Conservation (phyloP, 1,140 invertebrate species). For the Drosophila nigromelanica region DNA sequence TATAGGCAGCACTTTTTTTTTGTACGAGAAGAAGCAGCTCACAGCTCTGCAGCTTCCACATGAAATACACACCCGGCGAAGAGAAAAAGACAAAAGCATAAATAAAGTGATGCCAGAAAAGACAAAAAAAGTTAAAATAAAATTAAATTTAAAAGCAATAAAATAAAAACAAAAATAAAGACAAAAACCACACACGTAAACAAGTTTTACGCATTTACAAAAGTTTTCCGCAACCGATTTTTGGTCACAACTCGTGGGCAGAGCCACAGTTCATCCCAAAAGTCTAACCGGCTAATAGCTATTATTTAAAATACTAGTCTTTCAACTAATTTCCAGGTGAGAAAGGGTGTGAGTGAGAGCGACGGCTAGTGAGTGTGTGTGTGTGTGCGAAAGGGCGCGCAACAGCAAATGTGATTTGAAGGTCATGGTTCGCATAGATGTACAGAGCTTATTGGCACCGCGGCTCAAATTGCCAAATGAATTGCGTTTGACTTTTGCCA, state of each 20-base stretch:
- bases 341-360: not conserved
- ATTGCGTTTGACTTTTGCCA: constrained; percentile 13
- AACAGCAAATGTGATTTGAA: constrained; percentile 35
- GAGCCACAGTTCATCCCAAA: constrained; percentile 13
- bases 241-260: constrained; percentile 21
- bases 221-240: constrained; percentile 45
- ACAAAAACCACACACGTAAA: constrained; percentile 52
- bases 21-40: not conserved
- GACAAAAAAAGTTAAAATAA: constrained; percentile 20
- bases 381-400: constrained; percentile 7
- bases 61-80: constrained; percentile 44
- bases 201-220: constrained; percentile 78
- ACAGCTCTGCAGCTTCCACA: constrained; percentile 41
- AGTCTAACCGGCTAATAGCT: constrained; percentile 32
- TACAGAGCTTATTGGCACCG: not conserved
- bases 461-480: constrained; percentile 9
- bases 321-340: constrained; percentile 36
- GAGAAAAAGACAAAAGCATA: constrained; percentile 33
- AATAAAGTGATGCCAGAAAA: constrained; percentile 47
- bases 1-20: constrained; percentile 62
- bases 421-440: constrained; percentile 19
- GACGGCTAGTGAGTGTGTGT: not conserved
- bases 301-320: constrained; percentile 30
- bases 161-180: constrained; percentile 17
- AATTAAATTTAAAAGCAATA: not conserved